Percentiles rank a stretch among this genome's conserved stretches.
Conservation (phyloP, 35 echinoderm and acorn worm species). For the Ophioderma brevispina region DNA sequence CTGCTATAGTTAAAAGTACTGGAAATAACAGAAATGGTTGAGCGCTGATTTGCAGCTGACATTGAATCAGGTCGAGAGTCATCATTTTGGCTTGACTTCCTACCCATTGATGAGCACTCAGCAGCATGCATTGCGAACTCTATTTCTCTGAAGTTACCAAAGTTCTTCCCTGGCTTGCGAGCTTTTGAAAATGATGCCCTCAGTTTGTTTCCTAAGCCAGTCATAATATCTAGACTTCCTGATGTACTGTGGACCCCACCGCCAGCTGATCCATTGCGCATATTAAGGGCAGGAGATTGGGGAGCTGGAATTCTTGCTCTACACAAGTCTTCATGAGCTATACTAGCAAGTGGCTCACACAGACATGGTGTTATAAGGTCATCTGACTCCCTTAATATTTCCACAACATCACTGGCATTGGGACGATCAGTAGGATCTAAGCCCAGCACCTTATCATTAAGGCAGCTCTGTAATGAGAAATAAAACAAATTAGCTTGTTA, state of each 20-base stretch:
- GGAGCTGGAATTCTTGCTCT: not conserved
- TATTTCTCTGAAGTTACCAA: not conserved
- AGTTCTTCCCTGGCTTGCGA: not conserved
- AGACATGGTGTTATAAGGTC: slow-evolving; percentile 81
- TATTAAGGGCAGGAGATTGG: not conserved
- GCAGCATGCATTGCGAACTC: not conserved
- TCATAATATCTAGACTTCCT: not conserved
- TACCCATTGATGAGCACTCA: not conserved
- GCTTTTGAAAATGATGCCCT: slow-evolving; percentile 20
- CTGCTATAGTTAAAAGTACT: slow-evolving; percentile 18
- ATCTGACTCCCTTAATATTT: slow-evolving; percentile 34
- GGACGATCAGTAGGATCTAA: slow-evolving; percentile 72
- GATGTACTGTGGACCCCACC: not conserved
- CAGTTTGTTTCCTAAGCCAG: not conserved
- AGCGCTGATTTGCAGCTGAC: not conserved
- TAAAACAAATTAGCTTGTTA: too few species aligned
- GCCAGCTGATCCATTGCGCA: slow-evolving; percentile 13
- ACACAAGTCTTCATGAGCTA: slow-evolving; percentile 58
- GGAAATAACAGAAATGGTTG: slow-evolving; percentile 21
- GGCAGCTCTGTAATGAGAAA: slow-evolving; percentile 46
- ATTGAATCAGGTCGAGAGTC: not conserved
- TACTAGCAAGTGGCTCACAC: slow-evolving; percentile 55
- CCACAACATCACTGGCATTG: slow-evolving; percentile 63
- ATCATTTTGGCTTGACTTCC: not conserved
- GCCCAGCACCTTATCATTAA: slow-evolving; percentile 83